Percentiles rank a stretch among this genome's conserved stretches.
phyloP scores from a whole-genome alignment of 2,113 vertebrate genomes.

The Amblyornis subalaris region DNA sequence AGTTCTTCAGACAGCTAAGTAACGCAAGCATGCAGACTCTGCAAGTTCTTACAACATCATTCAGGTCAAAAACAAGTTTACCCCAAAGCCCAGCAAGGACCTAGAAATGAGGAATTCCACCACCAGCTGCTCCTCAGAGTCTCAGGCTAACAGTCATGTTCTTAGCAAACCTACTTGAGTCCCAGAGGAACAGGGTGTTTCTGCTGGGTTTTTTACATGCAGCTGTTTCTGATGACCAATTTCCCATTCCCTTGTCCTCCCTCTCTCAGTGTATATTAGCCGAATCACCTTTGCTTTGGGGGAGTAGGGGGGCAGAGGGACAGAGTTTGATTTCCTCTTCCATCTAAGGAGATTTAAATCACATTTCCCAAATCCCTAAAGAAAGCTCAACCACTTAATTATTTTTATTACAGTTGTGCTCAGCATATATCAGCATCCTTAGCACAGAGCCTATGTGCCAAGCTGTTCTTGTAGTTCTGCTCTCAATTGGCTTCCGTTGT shows the following conservation, averaged over 20 bases:
- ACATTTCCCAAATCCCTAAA: neutral
- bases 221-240: neutral
- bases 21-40: neutral
- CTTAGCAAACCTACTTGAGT: neutral
- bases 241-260: neutral
- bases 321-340: neutral
- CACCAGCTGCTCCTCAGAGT: neutral
- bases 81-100: neutral
- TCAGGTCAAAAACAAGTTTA: neutral
- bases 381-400: neutral
- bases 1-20: neutral
- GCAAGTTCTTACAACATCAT: neutral
- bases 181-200: neutral
- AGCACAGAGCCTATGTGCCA: neutral
- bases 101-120: neutral
- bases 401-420: neutral
- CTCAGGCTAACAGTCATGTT: neutral
- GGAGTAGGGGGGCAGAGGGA: accelerated
- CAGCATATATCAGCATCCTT: neutral
- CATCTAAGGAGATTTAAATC: neutral
- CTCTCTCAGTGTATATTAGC: neutral
- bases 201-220: neutral
- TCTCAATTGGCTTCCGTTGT: neutral
- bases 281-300: neutral
- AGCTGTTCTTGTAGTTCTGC: neutral